Evolutionary conservation across 2,888 invertebrate species (phyloP).

Genomic region (Drosophila seclusa): DNA sequence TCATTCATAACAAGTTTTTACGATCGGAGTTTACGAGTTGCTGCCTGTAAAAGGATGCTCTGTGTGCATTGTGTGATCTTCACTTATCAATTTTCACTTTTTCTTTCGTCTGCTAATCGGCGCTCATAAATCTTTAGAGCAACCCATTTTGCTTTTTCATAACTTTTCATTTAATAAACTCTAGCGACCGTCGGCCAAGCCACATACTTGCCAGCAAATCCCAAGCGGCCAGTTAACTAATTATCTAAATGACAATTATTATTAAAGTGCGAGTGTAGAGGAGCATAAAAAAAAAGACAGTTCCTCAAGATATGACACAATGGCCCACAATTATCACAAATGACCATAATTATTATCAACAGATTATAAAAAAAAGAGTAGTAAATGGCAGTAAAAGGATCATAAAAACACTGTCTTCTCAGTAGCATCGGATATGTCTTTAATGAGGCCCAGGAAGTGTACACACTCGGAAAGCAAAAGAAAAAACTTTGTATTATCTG

Average conservation of each 20-base stretch:
- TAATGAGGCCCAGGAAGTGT: conserved; percentile 40
- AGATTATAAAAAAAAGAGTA: conserved; percentile 58
- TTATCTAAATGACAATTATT: conserved; percentile 82
- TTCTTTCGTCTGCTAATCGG: conserved; percentile 55
- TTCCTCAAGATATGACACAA: conserved; percentile 60
- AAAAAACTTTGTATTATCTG: conserved; percentile 8
- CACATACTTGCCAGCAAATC: conserved; percentile 52
- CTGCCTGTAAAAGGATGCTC: conserved; percentile 14
- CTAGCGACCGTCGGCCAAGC: conserved; percentile 49
- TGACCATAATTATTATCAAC: conserved; percentile 81
- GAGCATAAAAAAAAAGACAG: conserved; percentile 19
- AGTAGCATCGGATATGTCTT: conserved; percentile 35
- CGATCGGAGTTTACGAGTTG: conserved; percentile 31
- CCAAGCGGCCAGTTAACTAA: conserved; percentile 58
- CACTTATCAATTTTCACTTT: conserved; percentile 62
- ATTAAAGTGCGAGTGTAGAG: conserved; percentile 50
- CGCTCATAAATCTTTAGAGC: conserved; percentile 57
- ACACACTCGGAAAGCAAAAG: conserved; percentile 8
- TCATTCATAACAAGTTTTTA: conserved; percentile 68
- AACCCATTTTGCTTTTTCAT: conserved; percentile 55
- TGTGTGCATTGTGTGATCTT: conserved; percentile 31
- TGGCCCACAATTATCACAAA: conserved; percentile 79
- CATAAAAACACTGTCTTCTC: conserved; percentile 50
- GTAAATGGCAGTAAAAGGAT: conserved; percentile 53
- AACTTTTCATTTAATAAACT: conserved; percentile 82